phyloP scores from a whole-genome alignment of 2,113 vertebrate species.

The Corapipo altera region DNA sequence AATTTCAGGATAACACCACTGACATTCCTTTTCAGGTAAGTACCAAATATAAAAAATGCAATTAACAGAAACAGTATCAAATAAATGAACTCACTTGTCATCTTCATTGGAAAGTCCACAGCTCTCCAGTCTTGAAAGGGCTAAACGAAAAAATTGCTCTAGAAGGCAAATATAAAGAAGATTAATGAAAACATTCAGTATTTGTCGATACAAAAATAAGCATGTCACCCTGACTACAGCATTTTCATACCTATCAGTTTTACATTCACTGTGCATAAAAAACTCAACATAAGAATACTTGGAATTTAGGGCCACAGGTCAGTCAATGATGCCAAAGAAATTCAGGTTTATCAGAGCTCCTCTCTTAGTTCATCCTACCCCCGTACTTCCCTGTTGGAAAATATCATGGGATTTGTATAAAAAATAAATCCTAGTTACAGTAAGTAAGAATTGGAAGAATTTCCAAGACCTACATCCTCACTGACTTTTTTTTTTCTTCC shows the following conservation, averaged over 20 bases:
- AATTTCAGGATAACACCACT: not conserved
- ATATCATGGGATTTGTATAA: not conserved
- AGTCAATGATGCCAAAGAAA: not conserved
- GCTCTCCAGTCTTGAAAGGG: constrained; percentile 72
- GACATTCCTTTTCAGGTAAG: not conserved
- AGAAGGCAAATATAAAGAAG: constrained; percentile 42
- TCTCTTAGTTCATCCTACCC: not conserved
- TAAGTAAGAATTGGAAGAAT: not conserved
- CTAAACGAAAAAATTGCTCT: constrained; percentile 69
- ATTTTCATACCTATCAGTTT: not conserved
- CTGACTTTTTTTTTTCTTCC: not conserved
- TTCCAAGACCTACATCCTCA: not conserved
- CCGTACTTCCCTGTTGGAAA: not conserved
- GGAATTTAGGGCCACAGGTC: not conserved
- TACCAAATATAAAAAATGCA: not conserved
- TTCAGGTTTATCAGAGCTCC: not conserved
- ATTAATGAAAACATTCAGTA: not conserved
- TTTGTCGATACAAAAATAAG: not conserved
- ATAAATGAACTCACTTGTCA: constrained; percentile 67
- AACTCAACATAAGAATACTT: not conserved
- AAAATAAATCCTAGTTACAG: not conserved
- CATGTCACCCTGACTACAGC: not conserved
- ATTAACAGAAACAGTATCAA: not conserved
- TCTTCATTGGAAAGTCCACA: constrained; percentile 66
- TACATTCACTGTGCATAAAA: not conserved